Base-by-base conservation (phyloP, 2,113 vertebrate species). In the Rallus limicola region DNA sequence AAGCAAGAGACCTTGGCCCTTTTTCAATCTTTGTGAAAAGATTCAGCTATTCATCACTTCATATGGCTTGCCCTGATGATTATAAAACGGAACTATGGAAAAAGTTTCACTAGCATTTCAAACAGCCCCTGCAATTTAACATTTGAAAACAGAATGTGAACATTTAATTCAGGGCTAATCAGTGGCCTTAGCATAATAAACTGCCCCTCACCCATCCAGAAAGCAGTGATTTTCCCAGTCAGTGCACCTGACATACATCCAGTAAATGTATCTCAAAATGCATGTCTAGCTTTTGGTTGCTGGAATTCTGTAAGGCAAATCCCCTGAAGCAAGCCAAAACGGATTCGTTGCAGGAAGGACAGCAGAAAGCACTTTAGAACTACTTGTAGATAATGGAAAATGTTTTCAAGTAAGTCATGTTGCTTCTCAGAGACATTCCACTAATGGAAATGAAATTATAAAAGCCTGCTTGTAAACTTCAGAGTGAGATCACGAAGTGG, bases 261-360 rank as follows among this genome's bases (percentile, higher is more conserved):
- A 94, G 72, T 95, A 94, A 95, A 85, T 8, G 11, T 48, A 79
- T 62, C 80, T 93, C 76, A 81, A 88, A 95, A 92, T 19, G 42
- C 65, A 94, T 9, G 62, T 93, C 10, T n/a, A 76, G 38, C 19
- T 65, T 69, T 91, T 68, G 31, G 38, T 86, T 93, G 93, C 82
- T 97, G 86, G 68, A 96, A 90, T 94, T 92, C 77, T 60, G 62
- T n/a, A 86, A 93, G 50, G 65, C 88, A 87, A 96, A 94, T 96
- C 53, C 86, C 81, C 31, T 38, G 58, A 94, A 95, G 80, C 48
- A 88, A 96, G 86, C 80, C 86, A 93, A 92, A 96, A 89, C 38
- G 77, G 60, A 93, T 76, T 92, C 60, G 89, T 68, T 1, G 0
- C 0, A 0, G 80, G 74, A 95, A 90, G 72, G 74, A 82, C 53